These are phyloP conservation scores for Apteryx owenii DNA, from an alignment of 2,113 vertebrate species.

Conservation along the genomic window DNA sequence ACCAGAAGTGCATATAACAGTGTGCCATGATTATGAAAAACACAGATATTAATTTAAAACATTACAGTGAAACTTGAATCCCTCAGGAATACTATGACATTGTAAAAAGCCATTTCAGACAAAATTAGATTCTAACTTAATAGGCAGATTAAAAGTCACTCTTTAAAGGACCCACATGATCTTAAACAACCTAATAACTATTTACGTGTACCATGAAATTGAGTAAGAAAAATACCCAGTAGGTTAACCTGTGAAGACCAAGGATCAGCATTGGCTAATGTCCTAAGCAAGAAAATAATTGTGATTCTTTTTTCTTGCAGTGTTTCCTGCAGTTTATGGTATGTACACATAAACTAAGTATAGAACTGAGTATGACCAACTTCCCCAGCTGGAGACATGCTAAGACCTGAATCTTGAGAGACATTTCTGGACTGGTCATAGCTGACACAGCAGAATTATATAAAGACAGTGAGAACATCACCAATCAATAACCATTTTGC, in stretches of 20 bases:
- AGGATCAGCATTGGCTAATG: neutral
- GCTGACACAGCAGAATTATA: neutral
- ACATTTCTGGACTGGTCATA: neutral
- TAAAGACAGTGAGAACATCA: neutral
- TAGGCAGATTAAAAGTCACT: neutral
- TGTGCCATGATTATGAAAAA: neutral
- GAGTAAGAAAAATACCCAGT: neutral
- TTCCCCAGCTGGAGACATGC: neutral
- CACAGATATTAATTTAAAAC: neutral
- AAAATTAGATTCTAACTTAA: conserved; percentile 6
- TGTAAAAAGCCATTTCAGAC: conserved; percentile 10
- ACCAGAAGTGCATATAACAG: neutral
- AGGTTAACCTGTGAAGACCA: neutral
- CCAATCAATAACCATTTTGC: neutral
- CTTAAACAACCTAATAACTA: conserved; percentile 7
- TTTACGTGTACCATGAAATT: neutral
- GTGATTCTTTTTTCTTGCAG: neutral
- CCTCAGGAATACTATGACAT: neutral
- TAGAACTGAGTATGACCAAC: neutral
- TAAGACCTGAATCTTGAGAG: neutral
- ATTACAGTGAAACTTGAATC: neutral
- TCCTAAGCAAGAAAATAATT: neutral
- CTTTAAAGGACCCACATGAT: neutral
- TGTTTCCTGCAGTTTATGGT: neutral
- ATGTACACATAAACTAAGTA: fast-evolving